Evolutionary conservation across 2,113 vertebrate species (phyloP).

Genomic region (Balaeniceps rex): DNA sequence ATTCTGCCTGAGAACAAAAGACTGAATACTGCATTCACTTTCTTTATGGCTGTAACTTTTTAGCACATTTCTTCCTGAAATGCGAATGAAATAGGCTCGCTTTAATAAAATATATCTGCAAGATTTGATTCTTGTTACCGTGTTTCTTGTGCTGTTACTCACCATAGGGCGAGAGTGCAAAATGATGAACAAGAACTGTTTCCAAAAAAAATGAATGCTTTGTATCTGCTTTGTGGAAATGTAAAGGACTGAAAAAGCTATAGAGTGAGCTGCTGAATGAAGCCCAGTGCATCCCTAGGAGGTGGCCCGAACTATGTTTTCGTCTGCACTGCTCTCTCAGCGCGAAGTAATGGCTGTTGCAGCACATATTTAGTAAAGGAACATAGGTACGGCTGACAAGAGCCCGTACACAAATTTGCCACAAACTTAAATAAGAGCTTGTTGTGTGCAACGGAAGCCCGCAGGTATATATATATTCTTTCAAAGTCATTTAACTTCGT

Average conservation of each 20-base stretch:
- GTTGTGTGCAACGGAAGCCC: not conserved
- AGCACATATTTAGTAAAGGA: rapidly evolving
- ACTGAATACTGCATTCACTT: not conserved
- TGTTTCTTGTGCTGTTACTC: not conserved
- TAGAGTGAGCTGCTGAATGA: rapidly evolving
- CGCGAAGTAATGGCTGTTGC: rapidly evolving
- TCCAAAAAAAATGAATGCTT: not conserved
- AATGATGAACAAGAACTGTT: rapidly evolving
- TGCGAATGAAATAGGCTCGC: not conserved
- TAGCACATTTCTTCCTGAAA: not conserved
- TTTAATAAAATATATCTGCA: not conserved
- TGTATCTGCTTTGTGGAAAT: not conserved
- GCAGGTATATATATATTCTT: not conserved
- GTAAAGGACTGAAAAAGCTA: not conserved
- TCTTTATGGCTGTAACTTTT: not conserved
- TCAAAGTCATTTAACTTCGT: rapidly evolving
- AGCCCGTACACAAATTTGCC: not conserved
- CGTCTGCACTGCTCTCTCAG: rapidly evolving
- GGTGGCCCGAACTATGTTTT: not conserved
- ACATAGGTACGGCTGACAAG: rapidly evolving
- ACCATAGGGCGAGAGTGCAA: rapidly evolving
- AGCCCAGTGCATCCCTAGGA: rapidly evolving
- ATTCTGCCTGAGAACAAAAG: not conserved
- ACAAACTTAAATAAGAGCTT: not conserved
- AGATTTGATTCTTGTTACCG: not conserved